These are phyloP conservation scores for Drosophila miranda DNA, from an alignment of 1,140 invertebrate species.

Conservation along the genomic window DNA sequence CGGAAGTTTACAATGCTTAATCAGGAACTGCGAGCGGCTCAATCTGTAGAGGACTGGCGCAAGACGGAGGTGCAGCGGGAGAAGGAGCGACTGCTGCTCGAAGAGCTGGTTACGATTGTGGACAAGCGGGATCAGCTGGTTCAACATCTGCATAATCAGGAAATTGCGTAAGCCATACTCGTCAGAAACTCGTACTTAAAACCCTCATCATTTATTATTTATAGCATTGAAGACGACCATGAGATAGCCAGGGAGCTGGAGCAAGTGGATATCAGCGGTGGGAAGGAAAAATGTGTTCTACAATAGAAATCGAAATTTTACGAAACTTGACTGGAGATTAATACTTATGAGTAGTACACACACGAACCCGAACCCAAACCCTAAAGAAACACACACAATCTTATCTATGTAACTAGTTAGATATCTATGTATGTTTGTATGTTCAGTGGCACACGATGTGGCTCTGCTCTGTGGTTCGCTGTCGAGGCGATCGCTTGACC, in stretches of 20 bases:
- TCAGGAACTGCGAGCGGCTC: constrained; percentile 92
- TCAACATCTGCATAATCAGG: constrained; percentile 96
- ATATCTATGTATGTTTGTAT: constrained; percentile 31
- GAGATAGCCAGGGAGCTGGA: constrained; percentile 93
- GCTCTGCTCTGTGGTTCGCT: constrained; percentile 33
- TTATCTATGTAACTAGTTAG: constrained; percentile 50
- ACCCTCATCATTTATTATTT: constrained; percentile 52
- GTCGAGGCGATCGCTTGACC: constrained; percentile 18
- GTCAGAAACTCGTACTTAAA: too few relatives aligned
- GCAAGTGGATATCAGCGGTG: constrained; percentile 90
- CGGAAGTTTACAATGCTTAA: constrained; percentile 94
- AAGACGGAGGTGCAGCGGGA: constrained; percentile 95
- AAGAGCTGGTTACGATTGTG: constrained; percentile 95
- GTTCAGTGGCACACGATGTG: constrained; percentile 23
- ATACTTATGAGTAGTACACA: constrained; percentile 30
- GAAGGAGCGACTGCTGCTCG: constrained; percentile 92
- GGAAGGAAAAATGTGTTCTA: constrained; percentile 94
- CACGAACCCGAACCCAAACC: not conserved
- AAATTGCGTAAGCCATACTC: constrained; percentile 89
- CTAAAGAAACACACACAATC: constrained; percentile 22
- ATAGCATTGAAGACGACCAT: constrained; percentile 96
- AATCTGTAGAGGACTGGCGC: constrained; percentile 96
- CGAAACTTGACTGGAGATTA: constrained; percentile 63
- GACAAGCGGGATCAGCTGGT: constrained; percentile 97
- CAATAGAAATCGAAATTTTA: constrained; percentile 58